Percentiles rank a stretch among this genome's conserved stretches.
These are phyloP conservation scores for Odiellus spinosus DNA, from an alignment of 2,888 invertebrate species.

Conservation along the genomic window DNA sequence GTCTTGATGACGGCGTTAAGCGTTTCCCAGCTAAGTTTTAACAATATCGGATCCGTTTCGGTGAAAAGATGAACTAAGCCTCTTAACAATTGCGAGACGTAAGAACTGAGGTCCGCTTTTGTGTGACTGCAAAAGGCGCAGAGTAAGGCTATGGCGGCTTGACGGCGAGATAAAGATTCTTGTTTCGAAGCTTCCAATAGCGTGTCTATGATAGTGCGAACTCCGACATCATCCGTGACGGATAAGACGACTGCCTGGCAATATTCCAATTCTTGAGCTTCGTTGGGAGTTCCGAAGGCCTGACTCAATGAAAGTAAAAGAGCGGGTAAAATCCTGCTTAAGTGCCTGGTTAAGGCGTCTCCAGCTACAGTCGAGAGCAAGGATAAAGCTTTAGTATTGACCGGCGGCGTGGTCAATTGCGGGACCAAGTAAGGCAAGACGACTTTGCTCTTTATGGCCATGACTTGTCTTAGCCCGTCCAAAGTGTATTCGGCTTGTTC, in stretches of 20 bases:
- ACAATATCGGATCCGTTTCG: slow-evolving; percentile 58
- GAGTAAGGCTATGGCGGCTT: slow-evolving; percentile 70
- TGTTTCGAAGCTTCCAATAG: slow-evolving; percentile 58
- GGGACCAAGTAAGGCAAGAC: slow-evolving; percentile 93
- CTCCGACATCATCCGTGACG: slow-evolving; percentile 61
- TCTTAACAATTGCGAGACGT: slow-evolving; percentile 71
- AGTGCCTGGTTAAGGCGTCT: slow-evolving; percentile 72
- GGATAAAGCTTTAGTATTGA: slow-evolving; percentile 83
- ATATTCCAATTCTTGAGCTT: slow-evolving; percentile 64
- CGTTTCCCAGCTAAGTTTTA: slow-evolving; percentile 80
- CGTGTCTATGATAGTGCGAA: slow-evolving; percentile 71
- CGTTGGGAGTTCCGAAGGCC: slow-evolving; percentile 38
- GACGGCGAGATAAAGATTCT: slow-evolving; percentile 41
- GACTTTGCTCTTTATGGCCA: slow-evolving; percentile 88
- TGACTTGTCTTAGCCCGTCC: slow-evolving; percentile 87
- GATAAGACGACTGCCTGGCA: slow-evolving; percentile 85
- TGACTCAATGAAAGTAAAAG: slow-evolving; percentile 56
- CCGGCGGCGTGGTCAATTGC: slow-evolving; percentile 70
- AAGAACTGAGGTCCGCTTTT: slow-evolving; percentile 67
- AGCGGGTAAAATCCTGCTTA: slow-evolving; percentile 81
- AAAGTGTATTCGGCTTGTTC: slow-evolving; percentile 71
- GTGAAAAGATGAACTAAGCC: slow-evolving; percentile 72
- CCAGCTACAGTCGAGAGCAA: slow-evolving; percentile 89
- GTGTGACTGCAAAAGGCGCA: slow-evolving; percentile 80
- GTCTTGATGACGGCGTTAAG: slow-evolving; percentile 61